Base-by-base conservation (phyloP, 1,140 invertebrate species). In the Acarapis woodi region DNA sequence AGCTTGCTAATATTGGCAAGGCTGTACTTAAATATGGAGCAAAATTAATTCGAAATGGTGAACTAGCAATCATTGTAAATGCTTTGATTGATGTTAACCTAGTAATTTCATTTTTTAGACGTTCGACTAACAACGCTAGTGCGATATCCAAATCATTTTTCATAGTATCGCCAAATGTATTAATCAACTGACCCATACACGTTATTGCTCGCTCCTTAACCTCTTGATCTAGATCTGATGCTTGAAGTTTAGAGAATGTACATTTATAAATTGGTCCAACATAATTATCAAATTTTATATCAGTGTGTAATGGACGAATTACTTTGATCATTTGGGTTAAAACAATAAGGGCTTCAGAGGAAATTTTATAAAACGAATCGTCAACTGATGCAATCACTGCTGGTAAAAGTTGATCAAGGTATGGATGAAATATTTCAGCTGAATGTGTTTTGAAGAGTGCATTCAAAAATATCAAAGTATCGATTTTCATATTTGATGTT, bases 291-390 rank as follows among this genome's bases (percentile, higher is more conserved):
- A 80, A 74, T 57, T 85, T 72, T 12, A 46, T 47, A 44, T 32
- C 59, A 26, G 24, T 48, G 57, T 57, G 49, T 30, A 83, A 59
- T 0, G 83, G 83, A 38, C 83, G 62, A 44, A 94, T 77, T 6
- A 94, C 82, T 60, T 80, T 82, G 4, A 94, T 80, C 29, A 96
- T 61, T 41, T 87, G 76, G 51, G 96, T 83, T 35, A 93, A 61
- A 21, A 93, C 83, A 9, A 83, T 56, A 15, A 97, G 55, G 1
- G 82, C 82, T 59, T 90, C 83, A 0, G 87, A 83, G 4, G 83
- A 85, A 30, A 96, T 90, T 60, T 97, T 96, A 58, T 97, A 97
- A 60, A 97, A 97, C 26, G 71, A 69, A 66, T 97, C 88, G 23
- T 70, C 67, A 10, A 93, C 82, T 26, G 80, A 73, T 32, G 68